A percentile compares a stretch with the other conserved stretches of the same genome.
These are phyloP conservation scores for Macrotrachela quadricornifera DNA, from an alignment of 1,140 invertebrate species.

Conservation along the genomic window DNA sequence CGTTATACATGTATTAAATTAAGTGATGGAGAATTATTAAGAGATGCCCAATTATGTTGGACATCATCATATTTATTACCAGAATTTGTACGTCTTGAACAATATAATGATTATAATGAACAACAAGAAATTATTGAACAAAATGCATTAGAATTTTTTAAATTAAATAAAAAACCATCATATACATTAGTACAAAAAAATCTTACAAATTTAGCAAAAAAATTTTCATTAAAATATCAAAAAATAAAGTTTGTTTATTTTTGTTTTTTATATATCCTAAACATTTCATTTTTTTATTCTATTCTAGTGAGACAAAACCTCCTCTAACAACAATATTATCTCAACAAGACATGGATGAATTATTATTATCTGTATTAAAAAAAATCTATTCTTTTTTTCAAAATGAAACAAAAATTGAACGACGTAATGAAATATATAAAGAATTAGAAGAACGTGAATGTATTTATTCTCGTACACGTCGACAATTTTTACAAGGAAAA, in stretches of 20 bases:
- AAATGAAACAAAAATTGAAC: neutral
- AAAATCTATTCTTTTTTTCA: slow-evolving; percentile 2
- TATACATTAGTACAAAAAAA: neutral
- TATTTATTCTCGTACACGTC: neutral
- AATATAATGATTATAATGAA: neutral
- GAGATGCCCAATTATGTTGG: slow-evolving; percentile 1
- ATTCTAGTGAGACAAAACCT: too few relatives aligned
- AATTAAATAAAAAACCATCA: slow-evolving; percentile 3
- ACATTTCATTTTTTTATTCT: too few relatives aligned
- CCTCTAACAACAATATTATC: too few relatives aligned
- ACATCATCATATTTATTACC: slow-evolving; percentile 1
- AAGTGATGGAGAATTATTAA: neutral
- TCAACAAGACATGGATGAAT: neutral
- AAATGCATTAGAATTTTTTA: slow-evolving; percentile 6
- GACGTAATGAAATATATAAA: neutral
- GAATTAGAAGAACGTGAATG: slow-evolving; percentile 4
- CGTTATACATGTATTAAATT: neutral
- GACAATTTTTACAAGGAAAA: neutral
- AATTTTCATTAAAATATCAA: too few relatives aligned
- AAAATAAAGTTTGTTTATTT: too few relatives aligned
- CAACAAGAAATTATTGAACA: neutral
- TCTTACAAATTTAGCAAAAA: neutral
- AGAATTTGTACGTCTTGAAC: neutral
- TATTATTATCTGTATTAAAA: neutral
- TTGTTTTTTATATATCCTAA: too few relatives aligned